Conservation (phyloP, 2,113 vertebrate genomes). For the Paramisgurnus dabryanus region DNA sequence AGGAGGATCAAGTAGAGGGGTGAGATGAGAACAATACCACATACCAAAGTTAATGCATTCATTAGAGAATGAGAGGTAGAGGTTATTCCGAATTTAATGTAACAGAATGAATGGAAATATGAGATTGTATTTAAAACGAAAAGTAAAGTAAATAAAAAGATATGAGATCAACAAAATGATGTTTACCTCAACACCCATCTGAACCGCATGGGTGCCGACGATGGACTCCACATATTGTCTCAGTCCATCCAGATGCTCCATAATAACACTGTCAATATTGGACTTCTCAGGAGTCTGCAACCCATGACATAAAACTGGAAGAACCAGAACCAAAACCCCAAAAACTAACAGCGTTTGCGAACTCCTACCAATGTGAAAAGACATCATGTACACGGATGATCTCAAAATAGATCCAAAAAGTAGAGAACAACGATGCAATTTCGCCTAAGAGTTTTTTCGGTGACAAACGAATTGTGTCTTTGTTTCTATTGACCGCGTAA, state of each 20-base stretch:
- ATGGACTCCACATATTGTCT: constrained; percentile 67
- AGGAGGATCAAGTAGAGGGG: constrained; percentile 59
- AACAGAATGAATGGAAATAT: too few relatives aligned
- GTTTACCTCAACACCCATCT: constrained; percentile 68
- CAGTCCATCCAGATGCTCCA: constrained; percentile 61
- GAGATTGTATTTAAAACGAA: too few relatives aligned
- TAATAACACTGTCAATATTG: constrained; percentile 57
- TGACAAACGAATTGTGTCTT: too few relatives aligned
- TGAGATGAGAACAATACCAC: constrained; percentile 39
- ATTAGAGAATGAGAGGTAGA: not conserved
- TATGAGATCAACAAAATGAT: too few relatives aligned
- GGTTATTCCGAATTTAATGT: not conserved
- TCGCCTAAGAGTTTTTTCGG: too few relatives aligned
- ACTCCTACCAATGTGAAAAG: constrained; percentile 43
- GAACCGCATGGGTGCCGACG: constrained; percentile 66
- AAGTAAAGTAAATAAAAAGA: too few relatives aligned
- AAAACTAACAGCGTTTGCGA: constrained; percentile 48
- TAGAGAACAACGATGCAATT: too few relatives aligned
- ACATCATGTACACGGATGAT: constrained; percentile 16
- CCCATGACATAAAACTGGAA: constrained; percentile 51
- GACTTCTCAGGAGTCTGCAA: constrained; percentile 23
- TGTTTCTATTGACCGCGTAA: too few relatives aligned
- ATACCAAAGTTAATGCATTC: not conserved
- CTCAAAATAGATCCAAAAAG: constrained; percentile 48
- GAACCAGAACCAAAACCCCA: constrained; percentile 38